Evolutionary conservation across 2,888 invertebrate species (phyloP).

Genomic region (Drosophila testacea): DNA sequence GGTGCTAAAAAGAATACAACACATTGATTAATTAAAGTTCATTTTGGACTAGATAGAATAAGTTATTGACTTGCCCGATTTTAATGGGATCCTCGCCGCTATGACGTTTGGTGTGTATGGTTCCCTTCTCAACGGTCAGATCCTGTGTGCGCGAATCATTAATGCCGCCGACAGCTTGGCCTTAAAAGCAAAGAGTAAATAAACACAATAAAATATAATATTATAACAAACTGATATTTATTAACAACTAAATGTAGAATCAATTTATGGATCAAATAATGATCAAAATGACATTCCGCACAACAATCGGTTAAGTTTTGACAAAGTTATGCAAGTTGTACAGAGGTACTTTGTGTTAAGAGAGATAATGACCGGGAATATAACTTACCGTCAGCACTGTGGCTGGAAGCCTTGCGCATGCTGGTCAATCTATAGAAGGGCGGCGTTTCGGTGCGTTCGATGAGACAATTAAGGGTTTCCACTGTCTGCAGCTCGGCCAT

Average conservation of each 20-base stretch:
- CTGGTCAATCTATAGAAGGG: conserved; percentile 98
- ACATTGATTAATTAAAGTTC: not conserved
- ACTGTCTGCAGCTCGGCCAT: conserved; percentile 99
- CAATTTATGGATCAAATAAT: too few relatives aligned
- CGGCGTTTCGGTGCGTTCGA: conserved; percentile 98
- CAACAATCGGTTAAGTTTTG: too few relatives aligned
- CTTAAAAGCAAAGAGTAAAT: conserved; percentile 50
- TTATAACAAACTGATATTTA: too few relatives aligned
- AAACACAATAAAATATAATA: too few relatives aligned
- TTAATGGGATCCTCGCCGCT: conserved; percentile 95
- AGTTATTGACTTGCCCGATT: conserved; percentile 86
- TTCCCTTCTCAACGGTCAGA: conserved; percentile 93
- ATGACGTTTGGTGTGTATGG: conserved; percentile 97
- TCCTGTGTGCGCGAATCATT: conserved; percentile 85
- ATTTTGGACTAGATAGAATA: accelerated
- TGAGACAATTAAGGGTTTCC: conserved; percentile 97
- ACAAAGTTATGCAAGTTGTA: too few relatives aligned
- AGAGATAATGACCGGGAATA: not conserved
- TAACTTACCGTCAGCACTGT: conserved; percentile 87
- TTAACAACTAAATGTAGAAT: too few relatives aligned
- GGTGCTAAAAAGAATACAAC: conserved; percentile 81
- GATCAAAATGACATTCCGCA: too few relatives aligned
- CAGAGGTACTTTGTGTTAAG: not conserved
- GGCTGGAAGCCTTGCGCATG: conserved; percentile 95
- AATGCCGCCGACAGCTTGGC: conserved; percentile 84